Evolutionary conservation across 1,140 invertebrate genomes (phyloP).

Genomic region (Drosophila kurseongensis): DNA sequence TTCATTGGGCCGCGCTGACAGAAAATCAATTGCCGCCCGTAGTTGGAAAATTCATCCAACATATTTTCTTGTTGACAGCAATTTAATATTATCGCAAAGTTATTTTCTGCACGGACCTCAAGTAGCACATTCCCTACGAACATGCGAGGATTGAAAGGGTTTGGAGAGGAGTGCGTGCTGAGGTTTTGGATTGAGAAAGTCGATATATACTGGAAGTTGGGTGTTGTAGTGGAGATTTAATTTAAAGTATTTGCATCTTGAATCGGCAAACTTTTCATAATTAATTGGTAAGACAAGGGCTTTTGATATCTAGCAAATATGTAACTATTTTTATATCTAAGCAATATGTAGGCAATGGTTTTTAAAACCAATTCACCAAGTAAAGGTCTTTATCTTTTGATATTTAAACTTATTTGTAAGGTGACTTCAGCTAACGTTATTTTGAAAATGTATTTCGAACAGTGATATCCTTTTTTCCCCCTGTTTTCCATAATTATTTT

Average conservation of each 20-base stretch:
- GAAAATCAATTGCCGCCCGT: slow-evolving; percentile 72
- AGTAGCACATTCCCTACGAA: slow-evolving; percentile 34
- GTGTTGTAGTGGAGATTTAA: not conserved
- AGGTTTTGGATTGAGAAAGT: slow-evolving; percentile 7
- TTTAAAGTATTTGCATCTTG: not conserved
- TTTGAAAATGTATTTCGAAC: no score
- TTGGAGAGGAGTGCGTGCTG: slow-evolving; percentile 25
- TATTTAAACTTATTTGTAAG: no score
- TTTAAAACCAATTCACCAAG: no score
- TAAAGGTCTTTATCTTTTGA: no score
- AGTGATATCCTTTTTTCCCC: no score
- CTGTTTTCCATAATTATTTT: not conserved
- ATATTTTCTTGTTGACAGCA: slow-evolving; percentile 81
- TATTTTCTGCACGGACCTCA: slow-evolving; percentile 74
- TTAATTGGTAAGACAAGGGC: not conserved
- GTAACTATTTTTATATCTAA: no score
- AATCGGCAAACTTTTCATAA: not conserved
- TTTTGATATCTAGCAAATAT: no score
- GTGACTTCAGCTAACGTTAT: no score
- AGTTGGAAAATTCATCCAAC: slow-evolving; percentile 72
- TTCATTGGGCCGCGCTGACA: slow-evolving; percentile 59
- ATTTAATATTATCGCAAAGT: slow-evolving; percentile 81
- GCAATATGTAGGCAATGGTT: no score
- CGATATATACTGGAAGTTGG: not conserved
- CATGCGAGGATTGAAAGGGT: slow-evolving; percentile 46